Base-by-base conservation (phyloP, 1,140 invertebrate genomes). In the Charaxes varanes region DNA sequence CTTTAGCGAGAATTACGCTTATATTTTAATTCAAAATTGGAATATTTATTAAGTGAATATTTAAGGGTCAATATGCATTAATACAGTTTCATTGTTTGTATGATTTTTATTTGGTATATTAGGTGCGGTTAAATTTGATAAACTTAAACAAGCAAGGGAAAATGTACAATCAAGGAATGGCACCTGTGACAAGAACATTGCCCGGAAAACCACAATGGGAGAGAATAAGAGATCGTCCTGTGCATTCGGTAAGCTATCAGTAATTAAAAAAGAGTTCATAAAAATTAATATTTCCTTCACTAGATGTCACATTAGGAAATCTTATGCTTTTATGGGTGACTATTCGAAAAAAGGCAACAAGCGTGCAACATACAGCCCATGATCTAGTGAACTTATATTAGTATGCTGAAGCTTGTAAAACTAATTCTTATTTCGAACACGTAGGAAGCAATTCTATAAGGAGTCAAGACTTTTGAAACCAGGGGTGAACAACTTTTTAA, bases 101-200 rank as follows among this genome's bases (percentile, higher is more conserved):
- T 30, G 24, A n/a, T n/a, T 26, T 6, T 34, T 32, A 30, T 26
- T 15, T 44, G 3, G 4, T 36, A 22, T 45, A 45, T 14, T 53
- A 87, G 50, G 88, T 96, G 18, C 92, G 92, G 73, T 86, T 97
- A 35, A 96, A 96, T 69, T 86, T 97, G 19, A 89, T 94, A 62
- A 95, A 97, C 84, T 76, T 97, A 37, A 97, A 97, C 79, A 90
- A 92, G 57, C 95, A 97, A 86, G 89, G 91, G 11, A 96, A 95
- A 84, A 90, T 97, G 84, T 97, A 94, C 61, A 93, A 91, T 62
- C 94, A 97, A 79, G 95, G 95, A 15, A 95, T 97, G 92, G 89
- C 90, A 15, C 95, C 95, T 5, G 92, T 97, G 8, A 93, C 87
- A 44, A 86, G 89, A 53, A 86, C 89, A 13, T 57, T 90, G 22